Evolutionary conservation across 1,140 invertebrate species (phyloP).

Genomic region (Mizuhopecten yessoensis): DNA sequence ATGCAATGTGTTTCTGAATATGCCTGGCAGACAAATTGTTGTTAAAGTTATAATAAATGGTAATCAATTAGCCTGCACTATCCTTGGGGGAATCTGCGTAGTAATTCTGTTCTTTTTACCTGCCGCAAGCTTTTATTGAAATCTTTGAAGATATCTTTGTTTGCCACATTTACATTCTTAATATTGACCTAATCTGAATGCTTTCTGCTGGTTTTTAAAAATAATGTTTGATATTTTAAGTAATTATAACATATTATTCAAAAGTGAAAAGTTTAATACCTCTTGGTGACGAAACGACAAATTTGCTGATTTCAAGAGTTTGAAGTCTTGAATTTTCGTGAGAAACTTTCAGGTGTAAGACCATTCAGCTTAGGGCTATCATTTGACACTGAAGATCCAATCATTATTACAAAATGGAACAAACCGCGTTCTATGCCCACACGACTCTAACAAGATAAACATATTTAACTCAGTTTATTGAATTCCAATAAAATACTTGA

Average conservation of each 20-base stretch:
- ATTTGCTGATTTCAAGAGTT: background rate
- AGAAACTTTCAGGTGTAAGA: slow-evolving; percentile 15
- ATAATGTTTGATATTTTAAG: background rate
- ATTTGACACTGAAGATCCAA: background rate
- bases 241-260: background rate
- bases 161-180: too few species aligned
- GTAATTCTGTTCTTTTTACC: background rate
- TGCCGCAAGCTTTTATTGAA: background rate
- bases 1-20: too few species aligned
- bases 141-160: too few species aligned
- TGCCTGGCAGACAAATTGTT: background rate
- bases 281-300: background rate
- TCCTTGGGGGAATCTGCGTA: background rate
- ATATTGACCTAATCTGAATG: too few species aligned
- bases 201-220: too few species aligned
- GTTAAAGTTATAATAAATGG: background rate
- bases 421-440: background rate
- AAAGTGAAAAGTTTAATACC: background rate
- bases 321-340: background rate
- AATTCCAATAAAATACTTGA: background rate
- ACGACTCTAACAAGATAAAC: background rate
- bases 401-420: background rate
- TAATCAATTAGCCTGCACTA: background rate
- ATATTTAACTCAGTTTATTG: slow-evolving; percentile 18
- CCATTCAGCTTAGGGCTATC: background rate